A percentile compares a stretch with the other conserved stretches of the same genome.
Conservation (phyloP, 2,113 vertebrate species). For the Phodopus roborovskii region DNA sequence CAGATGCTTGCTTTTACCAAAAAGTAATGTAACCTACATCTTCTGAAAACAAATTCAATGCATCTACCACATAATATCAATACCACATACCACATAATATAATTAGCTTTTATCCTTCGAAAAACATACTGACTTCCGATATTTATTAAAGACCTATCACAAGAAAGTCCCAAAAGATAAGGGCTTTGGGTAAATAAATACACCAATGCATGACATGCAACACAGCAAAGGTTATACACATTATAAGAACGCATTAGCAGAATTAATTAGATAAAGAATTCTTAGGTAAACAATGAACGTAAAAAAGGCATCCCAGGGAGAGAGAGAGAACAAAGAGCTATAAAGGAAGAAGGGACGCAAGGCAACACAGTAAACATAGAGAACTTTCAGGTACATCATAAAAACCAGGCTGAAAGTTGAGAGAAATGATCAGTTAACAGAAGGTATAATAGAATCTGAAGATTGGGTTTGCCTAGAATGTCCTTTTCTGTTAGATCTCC, state of each 20-base stretch:
- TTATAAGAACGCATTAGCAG: background rate
- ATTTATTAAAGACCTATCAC: background rate
- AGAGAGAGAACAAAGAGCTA: background rate
- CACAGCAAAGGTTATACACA: background rate
- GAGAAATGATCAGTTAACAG: background rate
- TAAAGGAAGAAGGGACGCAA: background rate
- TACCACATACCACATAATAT: conserved; percentile 44
- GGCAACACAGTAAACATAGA: background rate
- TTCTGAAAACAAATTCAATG: background rate
- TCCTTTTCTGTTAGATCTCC: conserved; percentile 36
- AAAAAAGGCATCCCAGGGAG: background rate
- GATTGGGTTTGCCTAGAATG: conserved; percentile 33
- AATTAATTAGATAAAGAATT: background rate
- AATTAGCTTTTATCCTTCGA: conserved; percentile 41
- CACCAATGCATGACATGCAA: background rate
- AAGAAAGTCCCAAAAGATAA: background rate
- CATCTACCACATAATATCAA: background rate
- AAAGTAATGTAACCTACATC: conserved; percentile 2
- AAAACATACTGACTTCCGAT: conserved; percentile 27
- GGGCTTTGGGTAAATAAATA: background rate
- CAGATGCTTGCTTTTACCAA: background rate
- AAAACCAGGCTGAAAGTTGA: background rate
- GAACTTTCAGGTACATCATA: background rate
- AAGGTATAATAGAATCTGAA: background rate
- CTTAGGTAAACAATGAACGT: background rate